Evolutionary conservation across 2,888 invertebrate genomes (phyloP).

Genomic region (Macrophya annulata): DNA sequence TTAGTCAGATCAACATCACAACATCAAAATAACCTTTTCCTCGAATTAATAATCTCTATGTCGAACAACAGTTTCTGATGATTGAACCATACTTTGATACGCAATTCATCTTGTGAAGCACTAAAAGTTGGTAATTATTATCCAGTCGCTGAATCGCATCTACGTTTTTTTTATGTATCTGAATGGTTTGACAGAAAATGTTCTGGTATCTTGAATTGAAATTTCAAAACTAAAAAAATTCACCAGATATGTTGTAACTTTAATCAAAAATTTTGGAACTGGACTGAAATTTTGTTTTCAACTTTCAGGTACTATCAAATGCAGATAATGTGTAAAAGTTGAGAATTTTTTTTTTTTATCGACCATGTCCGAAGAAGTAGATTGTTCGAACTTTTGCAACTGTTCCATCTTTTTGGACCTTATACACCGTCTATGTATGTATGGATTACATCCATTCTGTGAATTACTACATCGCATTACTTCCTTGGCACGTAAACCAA

Average conservation of each 20-base stretch:
- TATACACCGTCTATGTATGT: not conserved
- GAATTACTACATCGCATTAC: slow-evolving; percentile 20
- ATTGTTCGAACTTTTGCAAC: not conserved
- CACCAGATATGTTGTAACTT: not conserved
- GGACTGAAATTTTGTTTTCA: not conserved
- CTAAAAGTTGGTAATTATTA: not conserved
- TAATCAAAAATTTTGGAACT: not conserved
- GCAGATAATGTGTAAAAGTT: not conserved
- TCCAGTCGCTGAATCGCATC: too few species aligned
- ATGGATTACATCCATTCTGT: slow-evolving; percentile 12
- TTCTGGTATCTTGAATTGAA: not conserved
- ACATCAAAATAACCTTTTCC: not conserved
- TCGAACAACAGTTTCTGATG: not conserved
- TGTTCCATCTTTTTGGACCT: not conserved
- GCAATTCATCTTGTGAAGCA: not conserved
- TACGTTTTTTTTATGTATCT: not conserved
- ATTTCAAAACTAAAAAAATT: not conserved
- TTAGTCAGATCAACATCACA: not conserved
- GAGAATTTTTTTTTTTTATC: not conserved
- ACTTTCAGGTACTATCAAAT: not conserved
- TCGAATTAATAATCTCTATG: not conserved
- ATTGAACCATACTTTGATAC: not conserved
- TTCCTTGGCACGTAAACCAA: not conserved
- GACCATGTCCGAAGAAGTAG: not conserved
- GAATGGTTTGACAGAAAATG: not conserved